Evolutionary conservation across 2,797 vertebrate genomes (phyloP).

Genomic region (Zenarchopterus dispar): DNA sequence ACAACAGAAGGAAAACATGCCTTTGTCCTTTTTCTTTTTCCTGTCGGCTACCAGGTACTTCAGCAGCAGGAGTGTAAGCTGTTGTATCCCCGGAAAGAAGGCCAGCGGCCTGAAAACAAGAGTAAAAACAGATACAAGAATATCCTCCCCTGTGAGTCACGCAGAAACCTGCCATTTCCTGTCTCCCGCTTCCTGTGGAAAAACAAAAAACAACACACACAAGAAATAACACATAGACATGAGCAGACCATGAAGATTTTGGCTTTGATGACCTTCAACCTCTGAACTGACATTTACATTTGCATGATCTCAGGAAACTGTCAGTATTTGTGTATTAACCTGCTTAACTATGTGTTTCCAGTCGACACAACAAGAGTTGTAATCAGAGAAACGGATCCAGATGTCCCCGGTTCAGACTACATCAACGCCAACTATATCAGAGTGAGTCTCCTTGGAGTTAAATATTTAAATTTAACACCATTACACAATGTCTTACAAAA

Average conservation of each 20-base stretch:
- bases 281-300: conserved; percentile 10
- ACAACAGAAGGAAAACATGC: too few species aligned
- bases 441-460: conserved; percentile 68
- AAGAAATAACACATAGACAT: conserved; percentile 27
- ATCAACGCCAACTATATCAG: conserved; percentile 92
- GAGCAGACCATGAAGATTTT: conserved; percentile 10
- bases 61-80: conserved; percentile 92
- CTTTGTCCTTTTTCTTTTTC: conserved; percentile 1
- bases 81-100: conserved; percentile 90
- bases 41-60: conserved; percentile 80
- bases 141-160: conserved; percentile 89
- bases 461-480: background rate
- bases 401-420: conserved; percentile 85
- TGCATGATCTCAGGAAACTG: conserved; percentile 14
- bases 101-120: conserved; percentile 89
- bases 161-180: conserved; percentile 67
- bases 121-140: conserved; percentile 93
- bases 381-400: conserved; percentile 80
- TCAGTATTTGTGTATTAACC: conserved; percentile 6
- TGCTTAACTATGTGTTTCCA: conserved; percentile 58
- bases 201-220: conserved; percentile 9
- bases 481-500: background rate
- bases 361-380: conserved; percentile 88
- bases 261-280: conserved; percentile 25
- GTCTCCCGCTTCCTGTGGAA: conserved; percentile 78